These are phyloP conservation scores for Proctacanthus coquilletti DNA, from an alignment of 1,140 invertebrate species.

Conservation along the genomic window DNA sequence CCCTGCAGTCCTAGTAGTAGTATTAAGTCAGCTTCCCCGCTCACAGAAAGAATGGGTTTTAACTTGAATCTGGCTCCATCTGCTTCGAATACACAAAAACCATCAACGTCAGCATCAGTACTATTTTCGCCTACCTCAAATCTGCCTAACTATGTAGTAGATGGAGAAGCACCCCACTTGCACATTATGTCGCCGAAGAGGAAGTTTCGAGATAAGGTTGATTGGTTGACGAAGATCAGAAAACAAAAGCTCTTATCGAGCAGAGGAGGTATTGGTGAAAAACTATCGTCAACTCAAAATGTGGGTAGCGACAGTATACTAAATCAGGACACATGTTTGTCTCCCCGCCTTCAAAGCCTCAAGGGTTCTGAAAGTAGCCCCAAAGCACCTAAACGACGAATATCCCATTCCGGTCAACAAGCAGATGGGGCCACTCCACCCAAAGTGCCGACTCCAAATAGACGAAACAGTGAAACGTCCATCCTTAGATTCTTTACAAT, in stretches of 20 bases:
- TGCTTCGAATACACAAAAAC: background rate
- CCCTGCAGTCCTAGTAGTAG: conserved; percentile 9
- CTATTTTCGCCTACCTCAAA: conserved; percentile 51
- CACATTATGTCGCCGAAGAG: conserved; percentile 50
- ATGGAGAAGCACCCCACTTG: conserved; percentile 58
- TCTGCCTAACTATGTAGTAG: conserved; percentile 58
- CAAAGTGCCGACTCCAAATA: conserved; percentile 21
- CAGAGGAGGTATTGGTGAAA: conserved; percentile 15
- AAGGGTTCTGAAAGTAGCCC: conserved; percentile 23
- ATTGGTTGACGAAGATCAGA: conserved; percentile 55
- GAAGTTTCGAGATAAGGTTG: conserved; percentile 40
- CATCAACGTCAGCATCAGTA: conserved; percentile 7
- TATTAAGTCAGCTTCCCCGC: background rate
- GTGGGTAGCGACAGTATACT: too few species aligned
- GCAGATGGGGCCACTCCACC: conserved; percentile 6
- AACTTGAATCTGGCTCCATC: conserved; percentile 2
- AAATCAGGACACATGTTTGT: too few species aligned
- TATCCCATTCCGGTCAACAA: conserved; percentile 11
- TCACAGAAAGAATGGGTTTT: conserved; percentile 7
- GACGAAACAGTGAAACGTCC: conserved; percentile 26
- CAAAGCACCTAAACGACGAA: conserved; percentile 15
- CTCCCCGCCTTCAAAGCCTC: conserved; percentile 19
- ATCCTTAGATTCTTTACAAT: conserved; percentile 22
- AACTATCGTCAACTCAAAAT: background rate
- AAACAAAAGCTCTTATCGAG: conserved; percentile 35